Conservation (phyloP, 2,888 invertebrate species). For the Neoaliturus tenellus region DNA sequence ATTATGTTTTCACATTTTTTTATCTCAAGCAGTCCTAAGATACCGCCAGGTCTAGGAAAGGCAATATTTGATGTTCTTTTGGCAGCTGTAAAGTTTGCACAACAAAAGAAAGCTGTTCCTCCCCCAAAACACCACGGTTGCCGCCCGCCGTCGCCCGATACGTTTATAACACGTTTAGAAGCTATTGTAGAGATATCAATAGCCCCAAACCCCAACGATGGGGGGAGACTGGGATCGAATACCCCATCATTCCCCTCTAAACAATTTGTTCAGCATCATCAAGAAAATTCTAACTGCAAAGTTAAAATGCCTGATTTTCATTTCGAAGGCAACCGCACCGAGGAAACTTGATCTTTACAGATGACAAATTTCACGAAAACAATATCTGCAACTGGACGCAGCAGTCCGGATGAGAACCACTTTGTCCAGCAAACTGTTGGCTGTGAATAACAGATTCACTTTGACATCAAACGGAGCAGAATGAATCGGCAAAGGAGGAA, state of each 20-base stretch:
- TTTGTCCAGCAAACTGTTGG: slow-evolving; percentile 36
- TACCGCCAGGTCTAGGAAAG: no score
- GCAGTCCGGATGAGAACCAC: slow-evolving; percentile 22
- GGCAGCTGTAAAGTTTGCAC: not conserved
- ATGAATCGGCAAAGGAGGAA: slow-evolving; percentile 39
- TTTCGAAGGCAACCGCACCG: not conserved
- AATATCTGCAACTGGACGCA: slow-evolving; percentile 6
- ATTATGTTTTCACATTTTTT: no score
- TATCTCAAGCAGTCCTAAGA: no score
- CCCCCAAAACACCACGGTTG: not conserved
- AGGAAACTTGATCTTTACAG: not conserved
- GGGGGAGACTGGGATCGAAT: not conserved
- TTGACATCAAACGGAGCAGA: slow-evolving; percentile 25
- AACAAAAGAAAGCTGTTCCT: not conserved
- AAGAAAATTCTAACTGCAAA: no score
- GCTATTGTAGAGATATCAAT: not conserved
- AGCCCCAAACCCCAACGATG: not conserved
- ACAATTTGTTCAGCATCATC: not conserved
- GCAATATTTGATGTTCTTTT: not conserved
- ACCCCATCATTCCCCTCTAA: not conserved
- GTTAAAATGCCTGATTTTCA: no score
- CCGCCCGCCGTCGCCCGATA: not conserved
- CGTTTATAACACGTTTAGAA: slow-evolving; percentile 2
- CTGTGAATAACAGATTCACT: slow-evolving; percentile 33
- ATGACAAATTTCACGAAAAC: slow-evolving; percentile 12